Conservation (phyloP, 1,140 invertebrate genomes). For the Monomorium pharaonis region DNA sequence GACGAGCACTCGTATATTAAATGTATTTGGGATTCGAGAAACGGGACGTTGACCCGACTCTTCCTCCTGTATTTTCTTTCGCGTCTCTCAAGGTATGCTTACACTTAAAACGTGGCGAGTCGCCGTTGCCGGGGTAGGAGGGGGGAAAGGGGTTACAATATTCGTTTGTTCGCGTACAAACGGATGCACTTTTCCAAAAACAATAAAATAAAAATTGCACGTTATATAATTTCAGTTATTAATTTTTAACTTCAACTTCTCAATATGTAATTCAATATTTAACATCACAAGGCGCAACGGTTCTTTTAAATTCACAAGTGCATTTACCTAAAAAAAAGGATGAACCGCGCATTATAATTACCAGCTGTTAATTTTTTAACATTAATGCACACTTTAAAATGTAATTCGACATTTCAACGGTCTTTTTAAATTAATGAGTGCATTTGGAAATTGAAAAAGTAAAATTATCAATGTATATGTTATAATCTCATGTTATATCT, state of each 20-base stretch:
- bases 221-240: background rate
- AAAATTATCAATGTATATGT: too few species aligned
- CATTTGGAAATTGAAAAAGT: too few species aligned
- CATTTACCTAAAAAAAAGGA: too few species aligned
- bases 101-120: background rate
- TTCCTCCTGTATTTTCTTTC: constrained; percentile 27
- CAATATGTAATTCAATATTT: background rate
- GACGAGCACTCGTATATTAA: constrained; percentile 49
- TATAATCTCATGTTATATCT: too few species aligned
- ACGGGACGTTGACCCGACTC: constrained; percentile 63
- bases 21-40: constrained; percentile 65
- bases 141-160: too few species aligned
- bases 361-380: too few species aligned
- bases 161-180: background rate
- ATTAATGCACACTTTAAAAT: too few species aligned
- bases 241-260: background rate
- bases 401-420: too few species aligned
- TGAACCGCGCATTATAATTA: too few species aligned
- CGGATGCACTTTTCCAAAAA: background rate
- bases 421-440: too few species aligned
- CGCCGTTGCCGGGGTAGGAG: background rate
- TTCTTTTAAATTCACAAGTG: background rate
- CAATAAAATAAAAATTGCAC: background rate
- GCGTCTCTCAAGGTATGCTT: constrained; percentile 12
- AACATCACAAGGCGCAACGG: too few species aligned